phyloP scores from a whole-genome alignment of 2,888 invertebrate genomes.

The Amblyjoppa proteus region DNA sequence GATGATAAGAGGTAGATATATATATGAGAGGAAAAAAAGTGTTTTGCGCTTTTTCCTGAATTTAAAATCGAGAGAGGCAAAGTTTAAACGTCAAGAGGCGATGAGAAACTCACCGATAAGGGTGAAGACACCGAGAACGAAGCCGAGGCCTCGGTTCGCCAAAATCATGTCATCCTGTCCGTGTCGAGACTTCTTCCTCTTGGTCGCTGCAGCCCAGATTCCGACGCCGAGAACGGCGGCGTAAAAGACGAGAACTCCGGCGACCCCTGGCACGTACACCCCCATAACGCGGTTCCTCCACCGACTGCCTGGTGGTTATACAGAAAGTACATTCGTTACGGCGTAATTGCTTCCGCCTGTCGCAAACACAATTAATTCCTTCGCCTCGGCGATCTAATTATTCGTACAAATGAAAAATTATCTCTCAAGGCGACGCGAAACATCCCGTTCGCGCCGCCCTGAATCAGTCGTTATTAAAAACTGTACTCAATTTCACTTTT shows the following conservation, averaged over 20 bases:
- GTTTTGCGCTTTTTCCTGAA: background rate
- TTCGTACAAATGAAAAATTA: background rate
- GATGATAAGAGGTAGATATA: background rate
- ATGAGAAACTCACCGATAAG: constrained; percentile 87
- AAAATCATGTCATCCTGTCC: constrained; percentile 89
- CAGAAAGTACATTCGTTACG: constrained; percentile 16
- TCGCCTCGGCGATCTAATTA: background rate
- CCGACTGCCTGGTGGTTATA: constrained; percentile 6
- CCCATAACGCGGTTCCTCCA: constrained; percentile 76
- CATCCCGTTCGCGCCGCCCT: background rate
- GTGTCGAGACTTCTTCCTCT: constrained; percentile 85
- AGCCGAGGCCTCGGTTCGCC: constrained; percentile 89
- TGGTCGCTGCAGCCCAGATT: constrained; percentile 86
- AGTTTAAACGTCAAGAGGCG: constrained; percentile 14
- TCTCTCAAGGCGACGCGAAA: background rate
- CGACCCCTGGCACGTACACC: constrained; percentile 87
- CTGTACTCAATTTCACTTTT: too few relatives aligned
- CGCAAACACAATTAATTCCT: constrained; percentile 28
- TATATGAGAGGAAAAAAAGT: background rate
- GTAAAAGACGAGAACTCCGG: constrained; percentile 90
- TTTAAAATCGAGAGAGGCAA: background rate
- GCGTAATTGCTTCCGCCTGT: constrained; percentile 16
- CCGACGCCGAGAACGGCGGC: constrained; percentile 88
- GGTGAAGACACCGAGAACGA: constrained; percentile 90
- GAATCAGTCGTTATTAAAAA: background rate